Base-by-base conservation (phyloP, 2,888 invertebrate species). In the Trilocha varians region DNA sequence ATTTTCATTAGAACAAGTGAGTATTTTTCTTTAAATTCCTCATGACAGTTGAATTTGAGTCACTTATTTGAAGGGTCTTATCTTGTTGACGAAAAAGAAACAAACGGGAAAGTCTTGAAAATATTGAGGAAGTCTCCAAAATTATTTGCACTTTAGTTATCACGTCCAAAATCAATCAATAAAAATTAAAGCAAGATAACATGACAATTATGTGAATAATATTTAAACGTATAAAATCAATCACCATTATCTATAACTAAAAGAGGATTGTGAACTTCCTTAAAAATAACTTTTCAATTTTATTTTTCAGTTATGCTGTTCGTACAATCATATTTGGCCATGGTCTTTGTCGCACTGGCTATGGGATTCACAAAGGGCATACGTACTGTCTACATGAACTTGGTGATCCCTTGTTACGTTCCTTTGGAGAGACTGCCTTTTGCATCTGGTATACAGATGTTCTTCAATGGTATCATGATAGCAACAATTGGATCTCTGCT, bases 381-480 rank as follows among this genome's bases (percentile, higher is more conserved):
- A 17, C 77, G 92, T 46, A 89, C 91, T 0, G 91, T 92, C 0
- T 92, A 90, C 57, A 89, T 91, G 87, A 86, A 88, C 36, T 72
- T 92, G 13, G 88, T 92, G 3, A 89, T 92, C 43, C 91, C 92
- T 0, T 88, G 78, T 59, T 88, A 91, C 55, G 90, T 92, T 5
- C 90, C 91, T 0, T 68, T 92, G 32, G 89, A 91, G 40, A 78
- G 89, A 52, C 69, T 92, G 15, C 87, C 91, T 2, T 88, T 89
- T 36, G 92, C 92, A 2, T 88, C 89, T 5, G 91, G 91, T 3
- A 88, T 92, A 34, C 92, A 92, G 62, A 91, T 90, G 88, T 86
- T 91, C 46, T 82, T 87, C 44, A 91, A 91, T 63, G 91, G 92
- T 13, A 62, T 90, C 32, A 78, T 89, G 37, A 85, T 91, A 36